Evolutionary conservation across 2,797 vertebrate species (phyloP), one percentile per base, ranked within the genome.

Genomic region (Masticophis lateralis): DNA sequence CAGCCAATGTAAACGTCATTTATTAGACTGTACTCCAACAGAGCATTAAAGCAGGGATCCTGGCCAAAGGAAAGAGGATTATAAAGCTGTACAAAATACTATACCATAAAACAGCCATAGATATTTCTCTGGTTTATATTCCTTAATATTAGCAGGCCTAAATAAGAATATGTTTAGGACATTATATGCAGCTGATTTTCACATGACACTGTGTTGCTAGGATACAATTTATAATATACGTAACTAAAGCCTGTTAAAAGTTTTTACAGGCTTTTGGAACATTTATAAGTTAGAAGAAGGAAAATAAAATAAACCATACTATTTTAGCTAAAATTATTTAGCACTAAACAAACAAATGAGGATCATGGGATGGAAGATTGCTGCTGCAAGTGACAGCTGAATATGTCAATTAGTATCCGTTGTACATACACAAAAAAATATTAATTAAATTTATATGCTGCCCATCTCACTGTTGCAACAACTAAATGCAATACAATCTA

Each of bases 1-100:
- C 99, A 99, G 32, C 99, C 99, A 9, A 98, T 43, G 91, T 99
- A 99, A 0, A 97, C 99, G 28, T 98, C 96, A 0, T 99, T 99
- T 2, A 95, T 96, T 92, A 98, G 96, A 90, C 98, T 98, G 96
- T 99, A 99, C 91, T 99, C 98, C 92, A 99, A 97, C 10, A 99
- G 94, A 0, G 98, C 98, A 93, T 97, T 98, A 86, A 99, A 99
- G 94, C 99, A 99, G 13, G 98, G 98, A 96, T 99, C 99, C 99
- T 99, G 86, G 0, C 0, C 91, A 61, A 18, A 69, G 91, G 28
- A 88, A 92, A 86, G 18, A 92, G 74, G 95, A 94, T 86, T 57
- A n/a, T 83, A 22, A 94, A 5, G n/a, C 74, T 4, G 5, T 16
- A 2, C 47, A 16, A 20, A 1, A 89, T 89, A 55, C 37, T 43